These are phyloP conservation scores for Heteromurus nitidus DNA, from an alignment of 2,888 invertebrate genomes.

Conservation along the genomic window DNA sequence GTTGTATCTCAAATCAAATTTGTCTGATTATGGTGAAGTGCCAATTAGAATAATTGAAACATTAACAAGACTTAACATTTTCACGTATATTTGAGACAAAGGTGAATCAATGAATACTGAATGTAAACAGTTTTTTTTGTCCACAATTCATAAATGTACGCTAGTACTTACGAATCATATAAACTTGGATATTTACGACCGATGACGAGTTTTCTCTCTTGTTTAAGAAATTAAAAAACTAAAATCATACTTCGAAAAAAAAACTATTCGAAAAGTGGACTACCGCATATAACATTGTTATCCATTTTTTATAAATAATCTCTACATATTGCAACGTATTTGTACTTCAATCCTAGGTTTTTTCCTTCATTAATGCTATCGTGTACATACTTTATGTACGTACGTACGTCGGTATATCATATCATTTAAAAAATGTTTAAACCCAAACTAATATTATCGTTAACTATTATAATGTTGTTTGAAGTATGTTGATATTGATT, in stretches of 20 bases:
- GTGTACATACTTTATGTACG: not conserved
- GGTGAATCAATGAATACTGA: constrained; percentile 23
- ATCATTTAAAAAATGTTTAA: not conserved
- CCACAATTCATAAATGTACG: not conserved
- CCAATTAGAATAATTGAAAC: too few relatives aligned
- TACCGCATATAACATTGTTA: not conserved
- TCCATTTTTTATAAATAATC: constrained; percentile 22
- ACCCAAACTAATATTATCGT: constrained; percentile 9
- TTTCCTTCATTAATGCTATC: constrained; percentile 14
- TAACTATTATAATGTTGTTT: too few relatives aligned
- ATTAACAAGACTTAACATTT: too few relatives aligned
- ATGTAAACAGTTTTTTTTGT: constrained; percentile 16
- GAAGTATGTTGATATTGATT: too few relatives aligned
- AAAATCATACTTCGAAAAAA: constrained; percentile 2
- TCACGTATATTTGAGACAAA: constrained; percentile 20
- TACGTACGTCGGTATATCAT: too few relatives aligned
- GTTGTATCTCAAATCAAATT: too few relatives aligned
- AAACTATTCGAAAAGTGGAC: constrained; percentile 5
- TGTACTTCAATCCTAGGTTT: constrained; percentile 61
- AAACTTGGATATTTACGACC: not conserved
- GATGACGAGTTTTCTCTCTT: not conserved
- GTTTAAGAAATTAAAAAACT: constrained; percentile 20
- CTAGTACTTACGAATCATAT: not conserved
- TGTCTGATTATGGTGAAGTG: too few relatives aligned
- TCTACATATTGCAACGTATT: constrained; percentile 60